Evolutionary conservation across 1,140 invertebrate genomes (phyloP), one percentile per base, ranked within the genome.

Genomic region (Trissolcus basalis): DNA sequence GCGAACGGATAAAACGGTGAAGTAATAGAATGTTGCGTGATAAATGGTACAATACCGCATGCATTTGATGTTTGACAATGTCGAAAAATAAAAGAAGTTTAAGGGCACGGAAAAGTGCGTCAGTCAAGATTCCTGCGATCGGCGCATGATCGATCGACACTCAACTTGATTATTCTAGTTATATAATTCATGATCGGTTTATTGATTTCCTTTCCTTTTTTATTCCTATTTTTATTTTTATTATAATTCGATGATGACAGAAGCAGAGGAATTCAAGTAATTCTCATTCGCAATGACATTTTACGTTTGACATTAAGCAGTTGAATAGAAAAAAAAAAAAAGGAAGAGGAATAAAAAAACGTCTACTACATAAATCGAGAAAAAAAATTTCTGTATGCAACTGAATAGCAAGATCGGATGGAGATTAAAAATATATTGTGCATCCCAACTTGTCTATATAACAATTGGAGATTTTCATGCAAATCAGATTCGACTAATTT

Each of bases 21-120:
- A 58, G 68, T 59, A 64, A 72, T 59, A 64, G 60, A 72, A 58
- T 59, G 41, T 72, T 59, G 68, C 47, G 59, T 72, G 68, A 72
- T 72, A 72, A 59, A 72, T 72, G 68, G 61, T 64, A 63, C 59
- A 64, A 64, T 64, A 58, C 27, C 27, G 19, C 19, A 11, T 53
- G 39, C 33, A 43, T 47, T 54, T 35, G 69, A 59, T 64, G 69
- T 72, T 64, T 58, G 54, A 72, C 59, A 72, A 58, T 64, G 60
- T 53, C 60, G 39, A 58, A 36, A 58, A 50, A 43, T 56, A 71
- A 50, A 10, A 44, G 6, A 7, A 14, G 3, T 27, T 6, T 6
- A 12, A 48, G 32, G 11, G 27, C 56, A 54, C 9, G 4, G 27
- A 36, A 68, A 51, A 43, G 19, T 19, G 41, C 5, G 6, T 41